Evolutionary conservation across 2,797 vertebrate species (phyloP), one percentile per base, ranked within the genome.

Genomic region (Cetoscarus ocellatus): DNA sequence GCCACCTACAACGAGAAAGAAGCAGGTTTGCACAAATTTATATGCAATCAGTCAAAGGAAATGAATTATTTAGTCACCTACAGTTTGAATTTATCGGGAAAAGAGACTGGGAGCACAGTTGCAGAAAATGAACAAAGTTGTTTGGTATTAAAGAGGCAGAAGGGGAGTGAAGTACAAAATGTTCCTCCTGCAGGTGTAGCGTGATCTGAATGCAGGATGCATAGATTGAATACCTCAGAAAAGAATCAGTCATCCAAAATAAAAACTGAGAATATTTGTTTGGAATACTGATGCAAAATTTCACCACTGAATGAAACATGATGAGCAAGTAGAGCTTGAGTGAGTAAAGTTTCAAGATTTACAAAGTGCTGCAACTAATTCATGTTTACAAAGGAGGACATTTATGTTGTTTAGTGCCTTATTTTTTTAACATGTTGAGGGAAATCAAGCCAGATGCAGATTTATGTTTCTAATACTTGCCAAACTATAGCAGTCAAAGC

Each of bases 401-500:
- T 65, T 0, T 56, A 66, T 59, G 63, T 49, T 35, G 38, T 73
- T 74, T 73, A 67, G 17, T 27, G 44, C 19, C 53, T 54, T 52
- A 73, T 76, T 73, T 45, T 77, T 69, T 54, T 63, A 66, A 43
- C 50, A 50, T n/a, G 67, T 66, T 43, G 42, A 76, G 67, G 72
- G 51, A 74, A 71, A 83, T 74, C 5, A 47, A 63, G 54, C 62
- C 45, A 55, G 35, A 45, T 36, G 42, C 54, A 70, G 52, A 65
- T 75, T 70, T 60, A 43, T 43, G 14, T 61, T 80, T 80, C 27
- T 62, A 80, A 80, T 70, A 70, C 69, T 59, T 52, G 51, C 65
- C 69, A 67, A 62, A 55, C 47, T 57, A 61, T 43, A 55, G 27
- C 5, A 36, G 58, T 44, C 43, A 68, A 56, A 75, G 70, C 53